Evolutionary conservation across 1,140 invertebrate species (phyloP).

Genomic region (Eriosoma lanigerum): DNA sequence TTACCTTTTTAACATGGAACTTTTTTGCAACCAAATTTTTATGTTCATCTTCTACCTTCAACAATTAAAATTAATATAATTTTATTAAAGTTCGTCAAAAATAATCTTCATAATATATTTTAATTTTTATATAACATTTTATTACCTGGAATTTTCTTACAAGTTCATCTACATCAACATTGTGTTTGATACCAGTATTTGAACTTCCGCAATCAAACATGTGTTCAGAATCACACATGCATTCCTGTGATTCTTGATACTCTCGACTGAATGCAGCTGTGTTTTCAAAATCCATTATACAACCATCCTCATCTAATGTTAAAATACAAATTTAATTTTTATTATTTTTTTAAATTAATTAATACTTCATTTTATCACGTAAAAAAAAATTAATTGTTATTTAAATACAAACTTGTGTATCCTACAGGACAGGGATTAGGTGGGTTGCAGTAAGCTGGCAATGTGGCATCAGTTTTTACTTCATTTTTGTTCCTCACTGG

Average conservation of each 20-base stretch:
- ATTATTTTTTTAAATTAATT: not conserved
- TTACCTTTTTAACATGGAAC: conserved; percentile 67
- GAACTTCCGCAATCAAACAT: conserved; percentile 87
- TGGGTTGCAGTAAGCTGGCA: conserved; percentile 98
- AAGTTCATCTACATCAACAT: conserved; percentile 61
- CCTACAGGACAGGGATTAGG: conserved; percentile 96
- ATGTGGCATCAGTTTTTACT: conserved; percentile 85
- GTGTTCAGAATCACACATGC: conserved; percentile 97
- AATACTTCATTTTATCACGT: not conserved
- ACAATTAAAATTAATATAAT: conserved; percentile 54
- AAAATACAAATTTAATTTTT: not conserved
- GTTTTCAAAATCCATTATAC: conserved; percentile 90
- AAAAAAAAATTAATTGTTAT: not conserved
- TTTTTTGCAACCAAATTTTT: conserved; percentile 81
- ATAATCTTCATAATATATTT: no score
- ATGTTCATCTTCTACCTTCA: conserved; percentile 60
- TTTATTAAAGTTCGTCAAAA: not conserved
- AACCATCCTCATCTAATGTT: conserved; percentile 74
- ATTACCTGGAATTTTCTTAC: conserved; percentile 62
- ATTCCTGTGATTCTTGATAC: conserved; percentile 90
- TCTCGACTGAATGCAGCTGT: conserved; percentile 92
- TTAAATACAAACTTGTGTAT: conserved; percentile 66
- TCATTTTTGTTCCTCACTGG: conserved; percentile 68
- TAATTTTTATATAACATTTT: not conserved
- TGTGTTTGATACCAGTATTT: conserved; percentile 57